These are phyloP conservation scores for Baccha elongata DNA, from an alignment of 2,888 invertebrate species.

Conservation along the genomic window DNA sequence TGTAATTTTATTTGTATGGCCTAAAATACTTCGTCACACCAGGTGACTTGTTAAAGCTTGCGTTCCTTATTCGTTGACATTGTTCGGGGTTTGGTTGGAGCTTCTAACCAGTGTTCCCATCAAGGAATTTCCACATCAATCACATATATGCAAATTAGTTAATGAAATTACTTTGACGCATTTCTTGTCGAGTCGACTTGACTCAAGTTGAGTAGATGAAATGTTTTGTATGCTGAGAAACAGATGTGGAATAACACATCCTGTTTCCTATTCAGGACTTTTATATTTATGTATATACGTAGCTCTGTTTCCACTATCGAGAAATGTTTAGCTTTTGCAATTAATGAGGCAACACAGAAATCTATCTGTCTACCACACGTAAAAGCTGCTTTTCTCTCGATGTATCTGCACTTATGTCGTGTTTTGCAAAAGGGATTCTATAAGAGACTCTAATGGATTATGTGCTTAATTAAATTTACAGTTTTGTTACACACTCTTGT, in stretches of 20 bases:
- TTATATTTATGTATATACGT: not conserved
- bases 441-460: slow-evolving; percentile 65
- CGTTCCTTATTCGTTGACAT: slow-evolving; percentile 9
- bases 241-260: not conserved
- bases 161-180: slow-evolving; percentile 72
- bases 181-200: slow-evolving; percentile 40
- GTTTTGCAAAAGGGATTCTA: slow-evolving; percentile 20
- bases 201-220: slow-evolving; percentile 44
- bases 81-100: slow-evolving; percentile 3
- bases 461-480: slow-evolving; percentile 71
- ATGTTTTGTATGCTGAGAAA: slow-evolving; percentile 7
- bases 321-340: slow-evolving; percentile 17
- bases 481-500: slow-evolving; percentile 43
- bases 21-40: slow-evolving; percentile 13
- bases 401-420: slow-evolving; percentile 6
- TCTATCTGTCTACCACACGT: slow-evolving; percentile 24
- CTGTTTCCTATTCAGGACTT: not conserved
- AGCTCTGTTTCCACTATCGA: not conserved
- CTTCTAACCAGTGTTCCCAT: slow-evolving; percentile 25
- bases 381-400: slow-evolving; percentile 15
- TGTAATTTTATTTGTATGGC: slow-evolving; percentile 25
- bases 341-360: slow-evolving; percentile 37
- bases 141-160: slow-evolving; percentile 73
- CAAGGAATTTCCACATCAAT: slow-evolving; percentile 69
- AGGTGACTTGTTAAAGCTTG: slow-evolving; percentile 23